Conservation (phyloP, 2,113 vertebrate genomes). For the Ochotona princeps region DNA sequence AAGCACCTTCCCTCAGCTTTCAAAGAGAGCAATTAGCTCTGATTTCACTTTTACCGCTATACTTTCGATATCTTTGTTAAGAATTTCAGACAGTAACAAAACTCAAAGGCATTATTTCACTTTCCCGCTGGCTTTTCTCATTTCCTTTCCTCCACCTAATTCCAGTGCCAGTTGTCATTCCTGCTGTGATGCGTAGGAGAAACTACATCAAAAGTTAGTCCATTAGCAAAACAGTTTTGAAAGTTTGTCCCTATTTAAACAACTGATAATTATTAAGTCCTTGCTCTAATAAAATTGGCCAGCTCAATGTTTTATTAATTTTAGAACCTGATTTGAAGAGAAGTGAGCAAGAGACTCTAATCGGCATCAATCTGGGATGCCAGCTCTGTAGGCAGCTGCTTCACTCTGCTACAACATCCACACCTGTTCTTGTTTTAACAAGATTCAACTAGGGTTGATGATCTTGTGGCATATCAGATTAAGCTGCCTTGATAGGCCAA, state of each 20-base stretch:
- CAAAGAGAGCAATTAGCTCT: not conserved
- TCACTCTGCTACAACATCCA: not conserved
- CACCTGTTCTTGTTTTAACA: slow-evolving; percentile 13
- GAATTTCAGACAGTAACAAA: not conserved
- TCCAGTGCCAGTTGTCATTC: not conserved
- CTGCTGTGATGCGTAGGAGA: not conserved
- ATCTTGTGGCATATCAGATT: no score
- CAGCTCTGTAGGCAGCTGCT: no score
- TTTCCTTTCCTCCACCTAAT: not conserved
- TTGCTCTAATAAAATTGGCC: not conserved
- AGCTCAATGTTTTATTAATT: not conserved
- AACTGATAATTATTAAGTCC: not conserved
- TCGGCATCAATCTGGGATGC: no score
- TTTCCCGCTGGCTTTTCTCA: not conserved
- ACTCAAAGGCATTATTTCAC: not conserved
- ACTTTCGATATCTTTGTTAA: not conserved
- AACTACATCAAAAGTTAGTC: not conserved
- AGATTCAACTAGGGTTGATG: not conserved
- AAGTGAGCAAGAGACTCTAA: not conserved
- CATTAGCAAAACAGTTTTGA: not conserved
- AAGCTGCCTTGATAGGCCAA: no score
- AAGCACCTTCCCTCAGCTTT: not conserved
- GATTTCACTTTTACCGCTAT: not conserved
- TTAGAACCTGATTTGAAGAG: slow-evolving; percentile 17
- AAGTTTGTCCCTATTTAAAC: not conserved